A percentile compares a stretch with the other conserved stretches of the same genome.
Evolutionary conservation across 2,797 vertebrate genomes (phyloP).

Genomic region (Acanthopagrus latus): DNA sequence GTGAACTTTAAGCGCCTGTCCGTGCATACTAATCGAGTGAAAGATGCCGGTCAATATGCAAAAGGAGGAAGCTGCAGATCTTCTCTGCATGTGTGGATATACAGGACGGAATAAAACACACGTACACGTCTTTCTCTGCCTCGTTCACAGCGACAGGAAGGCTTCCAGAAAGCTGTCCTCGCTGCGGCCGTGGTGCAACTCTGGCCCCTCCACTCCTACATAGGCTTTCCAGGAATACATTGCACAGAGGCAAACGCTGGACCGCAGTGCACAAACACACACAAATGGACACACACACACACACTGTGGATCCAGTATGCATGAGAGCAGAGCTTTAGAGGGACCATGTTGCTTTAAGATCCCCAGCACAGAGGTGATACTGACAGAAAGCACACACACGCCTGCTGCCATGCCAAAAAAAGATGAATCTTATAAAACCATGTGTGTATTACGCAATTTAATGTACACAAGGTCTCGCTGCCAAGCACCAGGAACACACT

Average conservation of each 20-base stretch:
- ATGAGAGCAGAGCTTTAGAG: slow-evolving; percentile 47
- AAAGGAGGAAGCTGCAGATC: background rate
- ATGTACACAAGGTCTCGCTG: slow-evolving; percentile 38
- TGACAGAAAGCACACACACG: slow-evolving; percentile 56
- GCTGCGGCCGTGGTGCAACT: slow-evolving; percentile 40
- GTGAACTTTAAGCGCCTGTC: slow-evolving; percentile 30
- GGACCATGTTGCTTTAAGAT: slow-evolving; percentile 41
- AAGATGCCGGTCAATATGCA: background rate
- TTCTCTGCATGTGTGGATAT: background rate
- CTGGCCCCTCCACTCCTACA: slow-evolving; percentile 49
- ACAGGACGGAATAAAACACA: slow-evolving; percentile 2
- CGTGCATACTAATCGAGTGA: slow-evolving; percentile 47
- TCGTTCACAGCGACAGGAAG: slow-evolving; percentile 27
- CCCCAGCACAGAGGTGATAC: slow-evolving; percentile 44
- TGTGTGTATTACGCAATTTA: slow-evolving; percentile 48
- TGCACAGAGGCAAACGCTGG: slow-evolving; percentile 45
- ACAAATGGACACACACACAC: slow-evolving; percentile 14
- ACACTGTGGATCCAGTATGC: slow-evolving; percentile 39
- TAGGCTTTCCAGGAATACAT: slow-evolving; percentile 79
- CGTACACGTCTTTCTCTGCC: slow-evolving; percentile 13
- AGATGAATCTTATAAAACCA: slow-evolving; percentile 44
- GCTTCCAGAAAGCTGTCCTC: slow-evolving; percentile 55
- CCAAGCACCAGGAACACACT: slow-evolving; percentile 35
- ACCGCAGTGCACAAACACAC: slow-evolving; percentile 49
- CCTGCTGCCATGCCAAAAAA: background rate